These are phyloP conservation scores for Parnassius orleans DNA, from an alignment of 2,888 invertebrate species.

Conservation along the genomic window DNA sequence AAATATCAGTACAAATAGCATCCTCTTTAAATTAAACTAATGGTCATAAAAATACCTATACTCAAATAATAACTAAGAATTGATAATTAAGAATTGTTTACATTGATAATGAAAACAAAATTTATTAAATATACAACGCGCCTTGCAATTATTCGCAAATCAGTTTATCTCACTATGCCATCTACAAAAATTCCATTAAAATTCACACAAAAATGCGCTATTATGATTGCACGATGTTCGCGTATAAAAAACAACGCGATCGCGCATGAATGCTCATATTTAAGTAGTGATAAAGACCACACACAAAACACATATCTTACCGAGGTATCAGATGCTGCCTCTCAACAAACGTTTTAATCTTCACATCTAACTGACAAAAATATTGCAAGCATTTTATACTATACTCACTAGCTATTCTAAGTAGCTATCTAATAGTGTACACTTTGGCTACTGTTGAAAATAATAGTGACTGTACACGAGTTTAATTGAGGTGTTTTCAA, in stretches of 20 bases:
- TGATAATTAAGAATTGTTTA: too few relatives aligned
- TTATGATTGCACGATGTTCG: not conserved
- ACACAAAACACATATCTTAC: conserved; percentile 9
- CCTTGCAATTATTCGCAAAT: too few relatives aligned
- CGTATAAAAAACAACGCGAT: conserved; percentile 13
- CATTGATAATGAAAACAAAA: too few relatives aligned
- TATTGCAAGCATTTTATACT: conserved; percentile 17
- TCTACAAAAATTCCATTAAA: not conserved
- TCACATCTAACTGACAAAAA: conserved; percentile 20
- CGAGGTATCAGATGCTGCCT: conserved; percentile 13
- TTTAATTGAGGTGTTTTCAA: too few relatives aligned
- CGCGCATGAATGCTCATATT: conserved; percentile 5
- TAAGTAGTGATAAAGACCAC: conserved; percentile 23
- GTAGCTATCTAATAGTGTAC: too few relatives aligned
- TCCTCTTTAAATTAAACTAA: too few relatives aligned
- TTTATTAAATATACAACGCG: too few relatives aligned
- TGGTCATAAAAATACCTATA: too few relatives aligned
- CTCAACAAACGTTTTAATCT: conserved; percentile 19
- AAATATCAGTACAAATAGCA: too few relatives aligned
- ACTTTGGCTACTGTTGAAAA: conserved; percentile 12
- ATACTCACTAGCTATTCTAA: too few relatives aligned
- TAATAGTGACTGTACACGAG: not conserved
- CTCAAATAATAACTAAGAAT: too few relatives aligned
- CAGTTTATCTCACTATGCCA: too few relatives aligned
- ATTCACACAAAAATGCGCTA: not conserved